Evolutionary conservation across 2,888 invertebrate genomes (phyloP).

Genomic region (Litoditis marina): DNA sequence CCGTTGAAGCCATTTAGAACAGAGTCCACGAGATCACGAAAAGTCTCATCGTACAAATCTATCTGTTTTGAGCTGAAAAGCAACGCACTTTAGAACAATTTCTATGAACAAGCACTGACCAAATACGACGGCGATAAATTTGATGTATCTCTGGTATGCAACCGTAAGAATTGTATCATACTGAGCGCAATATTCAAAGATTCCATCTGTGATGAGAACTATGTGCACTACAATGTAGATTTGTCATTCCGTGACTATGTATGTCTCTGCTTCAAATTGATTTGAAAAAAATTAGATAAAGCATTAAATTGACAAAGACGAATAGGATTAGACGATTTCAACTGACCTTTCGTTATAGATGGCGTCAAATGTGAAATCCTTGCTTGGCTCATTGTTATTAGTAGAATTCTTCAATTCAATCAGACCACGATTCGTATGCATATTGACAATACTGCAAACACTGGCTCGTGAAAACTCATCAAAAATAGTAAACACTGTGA

Average conservation of each 20-base stretch:
- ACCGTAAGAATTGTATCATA: not conserved
- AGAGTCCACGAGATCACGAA: slow-evolving; percentile 86
- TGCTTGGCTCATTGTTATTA: slow-evolving; percentile 69
- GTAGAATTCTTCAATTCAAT: slow-evolving; percentile 86
- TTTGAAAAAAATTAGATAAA: no score
- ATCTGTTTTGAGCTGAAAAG: slow-evolving; percentile 76
- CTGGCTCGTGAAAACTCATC: not conserved
- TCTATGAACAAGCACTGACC: no score
- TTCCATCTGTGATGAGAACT: no score
- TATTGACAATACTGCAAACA: slow-evolving; percentile 72
- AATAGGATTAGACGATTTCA: not conserved
- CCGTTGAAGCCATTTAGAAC: slow-evolving; percentile 97
- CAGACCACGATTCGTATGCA: slow-evolving; percentile 80
- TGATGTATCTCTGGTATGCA: not conserved
- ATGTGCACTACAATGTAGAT: no score
- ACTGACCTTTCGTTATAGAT: slow-evolving; percentile 82
- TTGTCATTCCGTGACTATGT: no score
- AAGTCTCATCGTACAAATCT: slow-evolving; percentile 91
- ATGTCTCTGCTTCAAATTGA: no score
- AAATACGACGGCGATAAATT: no score
- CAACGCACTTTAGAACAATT: no score
- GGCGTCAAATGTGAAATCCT: slow-evolving; percentile 94
- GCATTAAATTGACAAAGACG: not conserved
- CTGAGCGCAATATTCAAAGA: not conserved
- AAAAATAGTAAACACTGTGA: not conserved